Evolutionary conservation across 2,113 vertebrate genomes (phyloP).

Genomic region (Channa argus): DNA sequence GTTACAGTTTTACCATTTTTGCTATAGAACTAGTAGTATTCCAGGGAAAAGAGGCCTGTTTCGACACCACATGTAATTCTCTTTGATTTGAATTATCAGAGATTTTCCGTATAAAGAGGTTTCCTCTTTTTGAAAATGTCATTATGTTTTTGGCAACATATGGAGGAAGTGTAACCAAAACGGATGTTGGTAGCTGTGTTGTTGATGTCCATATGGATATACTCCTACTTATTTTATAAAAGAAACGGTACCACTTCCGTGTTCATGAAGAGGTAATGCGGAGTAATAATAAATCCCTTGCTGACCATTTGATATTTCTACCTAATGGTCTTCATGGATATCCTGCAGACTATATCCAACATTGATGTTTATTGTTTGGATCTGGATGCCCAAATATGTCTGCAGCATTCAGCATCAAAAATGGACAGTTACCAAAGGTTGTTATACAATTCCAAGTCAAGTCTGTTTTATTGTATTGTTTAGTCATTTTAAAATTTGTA

Average conservation of each 20-base stretch:
- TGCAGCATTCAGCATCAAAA: too few relatives aligned
- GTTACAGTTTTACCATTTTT: too few relatives aligned
- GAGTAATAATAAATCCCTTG: slow-evolving; percentile 30
- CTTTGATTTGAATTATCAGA: slow-evolving; percentile 40
- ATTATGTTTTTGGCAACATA: slow-evolving; percentile 43
- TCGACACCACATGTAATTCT: slow-evolving; percentile 49
- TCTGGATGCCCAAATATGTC: too few relatives aligned
- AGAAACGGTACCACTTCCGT: not conserved
- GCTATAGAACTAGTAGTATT: too few relatives aligned
- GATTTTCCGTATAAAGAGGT: slow-evolving; percentile 21
- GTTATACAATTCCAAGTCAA: too few relatives aligned
- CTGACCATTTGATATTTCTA: not conserved
- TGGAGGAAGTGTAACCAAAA: slow-evolving; percentile 30
- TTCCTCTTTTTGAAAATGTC: slow-evolving; percentile 40
- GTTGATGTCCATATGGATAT: not conserved
- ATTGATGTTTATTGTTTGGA: too few relatives aligned
- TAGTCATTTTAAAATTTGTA: too few relatives aligned
- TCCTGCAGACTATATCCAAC: not conserved
- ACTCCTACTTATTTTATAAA: not conserved
- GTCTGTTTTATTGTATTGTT: too few relatives aligned
- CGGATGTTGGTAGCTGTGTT: slow-evolving; percentile 14
- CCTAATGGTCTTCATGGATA: not conserved
- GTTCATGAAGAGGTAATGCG: slow-evolving; percentile 3
- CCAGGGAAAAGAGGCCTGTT: slow-evolving; percentile 10
- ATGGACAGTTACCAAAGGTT: too few relatives aligned